Base-by-base conservation (phyloP, 2,888 invertebrate species). In the Didymodactylos carnosus region DNA sequence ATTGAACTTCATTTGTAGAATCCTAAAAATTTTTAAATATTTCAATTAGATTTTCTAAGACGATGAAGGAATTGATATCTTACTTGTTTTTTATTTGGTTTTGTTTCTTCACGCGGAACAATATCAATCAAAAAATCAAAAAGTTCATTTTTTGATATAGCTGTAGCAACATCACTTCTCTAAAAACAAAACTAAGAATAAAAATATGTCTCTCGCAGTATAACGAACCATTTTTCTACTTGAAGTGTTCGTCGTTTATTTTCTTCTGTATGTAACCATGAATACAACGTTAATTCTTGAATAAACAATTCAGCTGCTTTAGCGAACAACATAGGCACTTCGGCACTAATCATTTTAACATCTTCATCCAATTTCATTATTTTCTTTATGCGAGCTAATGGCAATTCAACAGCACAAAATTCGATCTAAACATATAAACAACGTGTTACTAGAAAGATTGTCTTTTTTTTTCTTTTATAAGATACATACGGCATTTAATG, bases 321-420 rank as follows among this genome's bases (percentile, higher is more conserved):
- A 0, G 97, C 94, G 84, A 98, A 95, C 70, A 98, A 85, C 77
- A 97, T 88, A 0, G 97, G 97, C 0, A 95, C 97, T 84, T 98
- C 97, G 0, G 94, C 94, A 62, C 94, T 94, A 79, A 98, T 98
- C 97, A 98, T 98, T 87, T 97, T 94, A 0, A 97, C 95, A 83
- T 95, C 94, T 76, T 97, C 97, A 79, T 98, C 98, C 51, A 98
- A 85, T 83, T 97, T 97, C 98, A 98, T 98, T 51, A 98, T 98
- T 84, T 97, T 97, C 84, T 98, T 98, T 77, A 98, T 97, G 77
- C 97, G 88, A 0, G 97, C 97, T 78, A 98, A 83, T 0, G 98
- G 98, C 35, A 98, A 84, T 6, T 92, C 91, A 86, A 6, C 35
- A 16, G 53, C 35, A 35, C 53, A 35, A 53, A 53, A 53, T 29